Percentiles rank a stretch among this genome's conserved stretches.
Evolutionary conservation across 1,140 invertebrate species (phyloP).

Genomic region (Drosophila nasuta): DNA sequence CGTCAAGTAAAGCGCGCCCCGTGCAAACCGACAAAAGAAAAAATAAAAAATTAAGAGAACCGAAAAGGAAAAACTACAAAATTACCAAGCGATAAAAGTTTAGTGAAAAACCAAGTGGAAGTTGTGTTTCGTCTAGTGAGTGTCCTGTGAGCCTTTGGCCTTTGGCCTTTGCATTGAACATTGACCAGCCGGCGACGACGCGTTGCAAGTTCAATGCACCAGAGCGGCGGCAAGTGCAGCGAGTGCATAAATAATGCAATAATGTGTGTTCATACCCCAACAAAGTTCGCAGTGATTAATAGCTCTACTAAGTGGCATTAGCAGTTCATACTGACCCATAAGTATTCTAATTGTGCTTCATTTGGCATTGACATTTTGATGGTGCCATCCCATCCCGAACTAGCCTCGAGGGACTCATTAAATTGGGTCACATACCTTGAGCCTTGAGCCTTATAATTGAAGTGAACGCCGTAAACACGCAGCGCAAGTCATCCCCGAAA

Average conservation of each 20-base stretch:
- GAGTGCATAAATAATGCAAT: constrained; percentile 46
- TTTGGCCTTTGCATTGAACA: constrained; percentile 21
- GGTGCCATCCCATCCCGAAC: not conserved
- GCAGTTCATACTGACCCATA: constrained; percentile 6
- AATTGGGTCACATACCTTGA: constrained; percentile 62
- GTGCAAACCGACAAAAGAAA: constrained; percentile 59
- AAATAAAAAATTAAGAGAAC: constrained; percentile 34
- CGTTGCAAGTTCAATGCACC: constrained; percentile 71
- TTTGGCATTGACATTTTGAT: constrained; percentile 62
- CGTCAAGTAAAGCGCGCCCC: constrained; percentile 72
- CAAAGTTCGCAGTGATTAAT: constrained; percentile 11
- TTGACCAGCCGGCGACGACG: constrained; percentile 41
- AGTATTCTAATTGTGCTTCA: constrained; percentile 16
- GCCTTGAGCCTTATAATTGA: constrained; percentile 36
- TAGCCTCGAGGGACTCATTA: constrained; percentile 34
- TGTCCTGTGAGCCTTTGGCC: constrained; percentile 8
- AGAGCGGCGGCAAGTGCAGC: not conserved
- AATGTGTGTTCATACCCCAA: constrained; percentile 6
- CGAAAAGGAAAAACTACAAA: constrained; percentile 21
- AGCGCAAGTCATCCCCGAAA: constrained; percentile 42
- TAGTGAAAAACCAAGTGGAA: constrained; percentile 34
- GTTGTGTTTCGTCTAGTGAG: not conserved
- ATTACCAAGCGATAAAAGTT: constrained; percentile 29
- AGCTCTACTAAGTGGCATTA: not conserved
- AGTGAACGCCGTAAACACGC: constrained; percentile 49